These are phyloP conservation scores for Heterodera carotae DNA, from an alignment of 1,140 invertebrate genomes.

Conservation along the genomic window DNA sequence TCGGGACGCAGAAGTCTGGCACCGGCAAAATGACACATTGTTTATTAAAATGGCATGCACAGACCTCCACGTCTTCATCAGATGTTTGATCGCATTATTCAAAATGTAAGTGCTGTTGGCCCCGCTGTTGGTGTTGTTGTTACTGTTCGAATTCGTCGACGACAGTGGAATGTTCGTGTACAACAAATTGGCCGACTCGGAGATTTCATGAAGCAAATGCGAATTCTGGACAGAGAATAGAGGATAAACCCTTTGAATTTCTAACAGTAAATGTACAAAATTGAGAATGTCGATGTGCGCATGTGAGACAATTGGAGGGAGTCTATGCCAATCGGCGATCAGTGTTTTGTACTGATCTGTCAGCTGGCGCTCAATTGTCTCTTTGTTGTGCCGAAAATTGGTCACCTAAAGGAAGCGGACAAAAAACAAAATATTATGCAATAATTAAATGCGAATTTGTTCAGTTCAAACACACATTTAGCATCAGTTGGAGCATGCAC, in stretches of 20 bases:
- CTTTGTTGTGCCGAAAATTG: conserved; percentile 29
- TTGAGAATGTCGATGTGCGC: conserved; percentile 35
- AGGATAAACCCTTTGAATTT: too few species aligned
- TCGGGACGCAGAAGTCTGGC: too few species aligned
- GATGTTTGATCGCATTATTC: conserved; percentile 39
- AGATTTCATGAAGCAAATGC: conserved; percentile 46
- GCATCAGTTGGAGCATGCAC: conserved; percentile 38
- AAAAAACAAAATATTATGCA: too few species aligned
- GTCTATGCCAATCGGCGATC: conserved; percentile 45
- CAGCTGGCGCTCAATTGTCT: conserved; percentile 34
- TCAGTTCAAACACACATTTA: conserved; percentile 27
- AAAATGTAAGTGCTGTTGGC: conserved; percentile 7
- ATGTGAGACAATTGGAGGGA: conserved; percentile 44
- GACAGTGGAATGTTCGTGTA: conserved; percentile 20
- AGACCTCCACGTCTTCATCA: conserved; percentile 50
- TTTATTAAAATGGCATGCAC: background rate
- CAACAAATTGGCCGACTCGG: conserved; percentile 35
- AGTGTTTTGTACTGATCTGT: conserved; percentile 35
- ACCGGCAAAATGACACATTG: too few species aligned
- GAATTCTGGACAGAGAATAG: too few species aligned
- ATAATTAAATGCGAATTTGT: background rate
- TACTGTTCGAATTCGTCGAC: background rate
- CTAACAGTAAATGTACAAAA: background rate
- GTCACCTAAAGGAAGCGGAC: background rate
- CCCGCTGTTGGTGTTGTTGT: conserved; percentile 22